Conservation (phyloP, 1,140 invertebrate species). For the Meloidogyne chitwoodi region DNA sequence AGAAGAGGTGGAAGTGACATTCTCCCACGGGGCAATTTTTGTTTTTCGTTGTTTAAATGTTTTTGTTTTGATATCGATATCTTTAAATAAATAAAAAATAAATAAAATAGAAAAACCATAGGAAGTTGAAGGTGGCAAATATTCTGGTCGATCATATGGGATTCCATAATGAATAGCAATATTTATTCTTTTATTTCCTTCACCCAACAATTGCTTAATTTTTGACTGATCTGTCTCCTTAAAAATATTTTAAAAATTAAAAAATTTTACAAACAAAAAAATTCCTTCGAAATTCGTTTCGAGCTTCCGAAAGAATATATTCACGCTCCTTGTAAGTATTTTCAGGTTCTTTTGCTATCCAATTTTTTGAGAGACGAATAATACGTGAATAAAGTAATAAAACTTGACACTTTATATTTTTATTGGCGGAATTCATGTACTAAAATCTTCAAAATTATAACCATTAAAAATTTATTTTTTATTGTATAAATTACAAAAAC, state of each 20-base stretch:
- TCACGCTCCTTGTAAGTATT: slow-evolving; percentile 23
- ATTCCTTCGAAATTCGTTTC: neutral
- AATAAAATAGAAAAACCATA: slow-evolving; percentile 32
- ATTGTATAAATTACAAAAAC: too few species aligned
- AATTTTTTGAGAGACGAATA: slow-evolving; percentile 23
- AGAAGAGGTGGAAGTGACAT: neutral
- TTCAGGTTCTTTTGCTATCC: slow-evolving; percentile 23
- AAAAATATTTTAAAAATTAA: neutral
- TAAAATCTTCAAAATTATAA: too few species aligned
- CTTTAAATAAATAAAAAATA: slow-evolving; percentile 8
- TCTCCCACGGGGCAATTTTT: neutral
- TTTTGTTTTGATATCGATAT: neutral
- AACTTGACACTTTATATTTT: slow-evolving; percentile 1
- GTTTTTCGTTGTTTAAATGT: neutral
- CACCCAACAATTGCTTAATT: slow-evolving; percentile 18
- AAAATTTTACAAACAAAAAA: neutral
- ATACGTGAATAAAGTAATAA: slow-evolving; percentile 26
- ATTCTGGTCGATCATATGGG: slow-evolving; percentile 30
- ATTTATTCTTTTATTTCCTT: slow-evolving; percentile 24
- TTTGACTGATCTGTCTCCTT: slow-evolving; percentile 18
- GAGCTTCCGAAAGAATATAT: slow-evolving; percentile 30
- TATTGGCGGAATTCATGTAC: too few species aligned
- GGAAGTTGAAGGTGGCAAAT: slow-evolving; percentile 27
- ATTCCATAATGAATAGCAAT: slow-evolving; percentile 29
- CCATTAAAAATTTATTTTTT: too few species aligned